Base-by-base conservation (phyloP, 2,113 vertebrate species). In the Irena cyanogastra region DNA sequence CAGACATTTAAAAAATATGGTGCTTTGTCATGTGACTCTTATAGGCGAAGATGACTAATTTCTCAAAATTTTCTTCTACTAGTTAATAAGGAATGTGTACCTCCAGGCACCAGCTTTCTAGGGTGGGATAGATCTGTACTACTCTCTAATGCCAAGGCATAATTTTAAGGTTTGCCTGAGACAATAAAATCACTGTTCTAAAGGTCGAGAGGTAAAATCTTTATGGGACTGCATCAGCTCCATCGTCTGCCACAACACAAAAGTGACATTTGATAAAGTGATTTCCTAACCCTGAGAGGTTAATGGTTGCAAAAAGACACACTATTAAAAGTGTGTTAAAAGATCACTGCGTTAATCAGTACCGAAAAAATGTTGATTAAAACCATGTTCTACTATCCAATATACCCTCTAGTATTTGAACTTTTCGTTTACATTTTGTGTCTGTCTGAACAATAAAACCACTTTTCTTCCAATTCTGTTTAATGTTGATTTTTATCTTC, bases 401-500 rank as follows among this genome's bases (percentile, higher is more conserved):
- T 39, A 60, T 33, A 13, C 5, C 47, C 9, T 81, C 45, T 22
- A 41, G 35, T 77, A 21, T 86, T 86, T 93, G 86, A 91, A 82
- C 16, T 31, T n/a, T 45, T 53, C 89, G 17, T 89, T 96, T 81
- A 71, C 39, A 54, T 60, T 85, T 84, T 90, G 10, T 61, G 16
- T 89, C 69, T 76, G n/a, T 57, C 63, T 86, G 64, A 47, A 71
- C 37, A 86, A 63, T 65, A 86, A 90, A 93, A 52, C 11, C 64
- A 54, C 28, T 85, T 91, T 94, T 79, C n/a, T 87, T 35, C 35
- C 75, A 31, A 9, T 70, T 86, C 42, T 74, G 3, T 87, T 94
- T 89, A 74, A 74, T 19, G 22, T 33, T 95, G 93, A 86, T 93
- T 88, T 94, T 92, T 95, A 56, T 77, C 91, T 91, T 94, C 79